phyloP scores from a whole-genome alignment of 1,140 invertebrate species.

The Penaeus vannamei region DNA sequence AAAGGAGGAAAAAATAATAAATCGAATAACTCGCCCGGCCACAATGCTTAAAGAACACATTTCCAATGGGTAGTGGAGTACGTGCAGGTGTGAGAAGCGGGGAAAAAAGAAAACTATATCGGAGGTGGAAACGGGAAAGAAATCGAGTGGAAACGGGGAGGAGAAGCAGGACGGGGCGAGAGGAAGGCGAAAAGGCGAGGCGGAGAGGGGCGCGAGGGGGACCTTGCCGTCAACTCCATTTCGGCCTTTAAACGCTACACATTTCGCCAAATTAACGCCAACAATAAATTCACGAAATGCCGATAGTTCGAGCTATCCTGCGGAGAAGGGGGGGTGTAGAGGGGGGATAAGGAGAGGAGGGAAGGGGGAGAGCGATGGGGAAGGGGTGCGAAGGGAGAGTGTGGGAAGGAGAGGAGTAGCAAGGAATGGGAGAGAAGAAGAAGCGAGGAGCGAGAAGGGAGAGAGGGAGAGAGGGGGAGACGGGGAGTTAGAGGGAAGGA shows the following conservation, averaged over 20 bases:
- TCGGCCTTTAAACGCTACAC: neutral
- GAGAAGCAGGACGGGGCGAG: too few species aligned
- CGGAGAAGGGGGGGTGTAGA: too few species aligned
- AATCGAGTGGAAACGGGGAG: neutral
- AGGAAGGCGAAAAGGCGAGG: neutral
- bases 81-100: too few species aligned
- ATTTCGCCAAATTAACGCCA: neutral
- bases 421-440: neutral
- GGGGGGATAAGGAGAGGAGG: too few species aligned
- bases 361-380: neutral
- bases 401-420: neutral
- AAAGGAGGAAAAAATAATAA: neutral
- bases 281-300: neutral
- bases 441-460: neutral
- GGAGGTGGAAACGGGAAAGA: neutral
- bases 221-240: neutral
- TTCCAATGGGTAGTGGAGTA: too few species aligned
- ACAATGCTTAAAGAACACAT: too few species aligned
- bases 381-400: neutral
- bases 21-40: too few species aligned
- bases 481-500: neutral
- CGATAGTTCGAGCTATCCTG: neutral
- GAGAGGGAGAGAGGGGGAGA: neutral
- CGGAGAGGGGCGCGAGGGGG: neutral
- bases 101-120: too few species aligned